A percentile compares a stretch with the other conserved stretches of the same genome.
These are phyloP conservation scores for Agrotis puta DNA, from an alignment of 2,888 invertebrate species.

Conservation along the genomic window DNA sequence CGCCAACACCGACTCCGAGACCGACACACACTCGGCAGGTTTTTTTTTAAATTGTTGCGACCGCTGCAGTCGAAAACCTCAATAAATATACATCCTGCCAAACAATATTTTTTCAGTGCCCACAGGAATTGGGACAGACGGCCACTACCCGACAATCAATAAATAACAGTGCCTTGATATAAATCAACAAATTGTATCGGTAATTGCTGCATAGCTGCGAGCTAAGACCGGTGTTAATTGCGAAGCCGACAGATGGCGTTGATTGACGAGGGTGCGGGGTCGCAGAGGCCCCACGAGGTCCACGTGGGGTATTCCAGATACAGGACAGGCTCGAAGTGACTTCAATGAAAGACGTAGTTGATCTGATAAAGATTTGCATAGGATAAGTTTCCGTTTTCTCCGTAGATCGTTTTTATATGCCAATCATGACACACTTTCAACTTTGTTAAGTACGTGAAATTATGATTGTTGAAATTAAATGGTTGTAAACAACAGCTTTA, in stretches of 20 bases:
- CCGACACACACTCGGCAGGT: no score
- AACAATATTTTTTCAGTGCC: background rate
- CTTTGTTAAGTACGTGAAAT: no score
- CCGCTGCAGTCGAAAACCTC: background rate
- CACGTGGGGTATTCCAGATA: background rate
- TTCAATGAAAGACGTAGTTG: background rate
- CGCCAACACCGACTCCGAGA: no score
- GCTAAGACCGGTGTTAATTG: slow-evolving; percentile 60
- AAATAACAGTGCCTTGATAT: slow-evolving; percentile 47
- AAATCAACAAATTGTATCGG: slow-evolving; percentile 59
- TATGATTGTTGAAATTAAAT: no score
- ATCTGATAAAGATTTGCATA: background rate
- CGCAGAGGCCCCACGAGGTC: slow-evolving; percentile 14
- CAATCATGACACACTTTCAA: no score
- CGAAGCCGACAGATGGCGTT: slow-evolving; percentile 62
- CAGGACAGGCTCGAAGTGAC: slow-evolving; percentile 9
- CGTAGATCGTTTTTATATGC: background rate
- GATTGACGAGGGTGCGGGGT: slow-evolving; percentile 66
- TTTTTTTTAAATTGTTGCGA: no score
- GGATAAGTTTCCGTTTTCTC: background rate
- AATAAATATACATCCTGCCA: background rate
- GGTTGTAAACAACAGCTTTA: no score
- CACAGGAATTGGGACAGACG: slow-evolving; percentile 23
- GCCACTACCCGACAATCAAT: slow-evolving; percentile 24
- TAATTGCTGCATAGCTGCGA: slow-evolving; percentile 51